Conservation (phyloP, 2,113 vertebrate genomes). For the Mixornis gularis region DNA sequence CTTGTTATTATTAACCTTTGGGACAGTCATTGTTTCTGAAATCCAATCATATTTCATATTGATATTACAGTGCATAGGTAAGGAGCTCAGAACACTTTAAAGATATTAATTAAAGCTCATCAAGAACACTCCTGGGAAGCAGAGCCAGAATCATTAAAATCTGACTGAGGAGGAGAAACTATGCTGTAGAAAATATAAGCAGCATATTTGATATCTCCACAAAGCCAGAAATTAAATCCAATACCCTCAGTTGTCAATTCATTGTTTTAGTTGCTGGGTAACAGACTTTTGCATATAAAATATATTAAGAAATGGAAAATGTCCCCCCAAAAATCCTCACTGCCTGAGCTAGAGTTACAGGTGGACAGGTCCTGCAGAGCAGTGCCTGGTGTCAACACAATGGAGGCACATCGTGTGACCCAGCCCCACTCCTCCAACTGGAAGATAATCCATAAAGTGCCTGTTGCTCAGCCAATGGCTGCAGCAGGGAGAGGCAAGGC, state of each 20-base stretch:
- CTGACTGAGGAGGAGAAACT: not conserved
- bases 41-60: not conserved
- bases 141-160: not conserved
- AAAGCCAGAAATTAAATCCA: not conserved
- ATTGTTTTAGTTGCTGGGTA: not conserved
- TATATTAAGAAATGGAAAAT: not conserved
- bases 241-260: not conserved
- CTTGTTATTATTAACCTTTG: not conserved
- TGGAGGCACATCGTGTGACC: fast-evolving
- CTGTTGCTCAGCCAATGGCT: not conserved
- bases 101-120: constrained; percentile 21
- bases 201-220: not conserved
- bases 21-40: not conserved
- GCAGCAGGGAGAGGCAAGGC: not conserved
- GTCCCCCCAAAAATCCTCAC: not conserved
- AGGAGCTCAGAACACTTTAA: not conserved
- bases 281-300: not conserved
- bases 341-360: not conserved
- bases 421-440: not conserved
- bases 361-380: not conserved
- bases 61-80: not conserved
- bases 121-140: not conserved
- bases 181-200: not conserved
- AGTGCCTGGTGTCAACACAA: not conserved
- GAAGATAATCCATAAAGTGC: not conserved